Evolutionary conservation across 1,140 invertebrate species (phyloP).

Genomic region (Phortica variegata): DNA sequence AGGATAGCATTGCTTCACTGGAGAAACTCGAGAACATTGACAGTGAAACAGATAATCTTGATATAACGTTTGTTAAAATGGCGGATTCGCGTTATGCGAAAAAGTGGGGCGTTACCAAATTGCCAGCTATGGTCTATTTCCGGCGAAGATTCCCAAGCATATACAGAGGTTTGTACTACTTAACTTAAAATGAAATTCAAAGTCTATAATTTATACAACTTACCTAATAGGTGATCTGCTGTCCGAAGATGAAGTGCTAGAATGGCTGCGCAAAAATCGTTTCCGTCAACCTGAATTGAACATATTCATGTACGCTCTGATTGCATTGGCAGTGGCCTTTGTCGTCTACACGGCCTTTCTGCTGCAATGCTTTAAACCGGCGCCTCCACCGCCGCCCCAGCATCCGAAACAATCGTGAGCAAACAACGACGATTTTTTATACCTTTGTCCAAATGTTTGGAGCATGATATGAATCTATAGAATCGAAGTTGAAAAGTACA

Average conservation of each 20-base stretch:
- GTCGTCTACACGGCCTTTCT: conserved; percentile 88
- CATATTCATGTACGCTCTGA: conserved; percentile 91
- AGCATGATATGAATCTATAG: conserved; percentile 9
- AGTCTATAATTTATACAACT: neutral
- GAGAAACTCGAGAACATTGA: conserved; percentile 89
- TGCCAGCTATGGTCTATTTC: conserved; percentile 91
- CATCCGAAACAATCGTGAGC: conserved; percentile 55
- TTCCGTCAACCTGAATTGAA: conserved; percentile 91
- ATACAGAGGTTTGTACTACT: conserved; percentile 72
- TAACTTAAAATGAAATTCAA: neutral
- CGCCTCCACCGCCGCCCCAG: conserved; percentile 59
- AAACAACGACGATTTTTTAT: neutral
- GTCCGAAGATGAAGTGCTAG: conserved; percentile 84
- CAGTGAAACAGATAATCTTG: conserved; percentile 88
- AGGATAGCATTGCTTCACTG: conserved; percentile 76
- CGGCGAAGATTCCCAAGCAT: conserved; percentile 92
- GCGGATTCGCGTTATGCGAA: conserved; percentile 85
- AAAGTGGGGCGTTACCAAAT: conserved; percentile 92
- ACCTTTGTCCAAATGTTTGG: conserved; percentile 5
- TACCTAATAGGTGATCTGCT: conserved; percentile 71
- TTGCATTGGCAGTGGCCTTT: conserved; percentile 81
- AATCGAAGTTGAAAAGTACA: conserved; percentile 5
- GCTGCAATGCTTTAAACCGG: conserved; percentile 81
- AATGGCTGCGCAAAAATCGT: conserved; percentile 90
- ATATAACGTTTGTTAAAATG: conserved; percentile 95